These are phyloP conservation scores for Pachycephus smyrnensis DNA, from an alignment of 2,888 invertebrate species.

Conservation along the genomic window DNA sequence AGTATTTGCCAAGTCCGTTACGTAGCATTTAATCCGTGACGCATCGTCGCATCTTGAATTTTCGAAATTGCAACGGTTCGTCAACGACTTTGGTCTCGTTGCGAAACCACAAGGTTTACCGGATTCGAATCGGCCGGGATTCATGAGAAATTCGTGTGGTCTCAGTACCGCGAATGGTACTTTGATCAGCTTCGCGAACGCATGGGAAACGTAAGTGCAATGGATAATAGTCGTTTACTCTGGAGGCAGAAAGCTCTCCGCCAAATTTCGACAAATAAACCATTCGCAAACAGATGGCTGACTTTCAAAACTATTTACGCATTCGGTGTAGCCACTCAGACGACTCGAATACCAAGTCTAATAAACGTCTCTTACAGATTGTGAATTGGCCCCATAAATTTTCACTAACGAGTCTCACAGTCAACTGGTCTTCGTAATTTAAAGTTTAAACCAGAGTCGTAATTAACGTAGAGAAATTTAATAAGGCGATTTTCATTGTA, in stretches of 20 bases:
- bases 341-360: not conserved
- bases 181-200: not conserved
- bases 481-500: not conserved
- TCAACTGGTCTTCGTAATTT: not conserved
- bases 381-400: not conserved
- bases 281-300: conserved; percentile 4
- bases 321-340: not conserved
- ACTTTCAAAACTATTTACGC: not conserved
- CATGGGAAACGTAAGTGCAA: not conserved
- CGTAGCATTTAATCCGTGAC: not conserved
- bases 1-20: not conserved
- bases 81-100: not conserved
- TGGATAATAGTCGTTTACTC: not conserved
- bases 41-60: not conserved
- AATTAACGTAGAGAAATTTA: not conserved
- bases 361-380: not conserved
- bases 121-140: not conserved
- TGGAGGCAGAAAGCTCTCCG: not conserved
- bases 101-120: not conserved
- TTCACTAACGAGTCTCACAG: not conserved
- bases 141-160: not conserved
- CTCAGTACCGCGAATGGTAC: not conserved
- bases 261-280: conserved; percentile 21
- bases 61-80: not conserved
- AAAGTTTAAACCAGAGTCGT: not conserved